These are phyloP conservation scores for Hymenopus coronatus DNA, from an alignment of 2,888 invertebrate species.

Conservation along the genomic window DNA sequence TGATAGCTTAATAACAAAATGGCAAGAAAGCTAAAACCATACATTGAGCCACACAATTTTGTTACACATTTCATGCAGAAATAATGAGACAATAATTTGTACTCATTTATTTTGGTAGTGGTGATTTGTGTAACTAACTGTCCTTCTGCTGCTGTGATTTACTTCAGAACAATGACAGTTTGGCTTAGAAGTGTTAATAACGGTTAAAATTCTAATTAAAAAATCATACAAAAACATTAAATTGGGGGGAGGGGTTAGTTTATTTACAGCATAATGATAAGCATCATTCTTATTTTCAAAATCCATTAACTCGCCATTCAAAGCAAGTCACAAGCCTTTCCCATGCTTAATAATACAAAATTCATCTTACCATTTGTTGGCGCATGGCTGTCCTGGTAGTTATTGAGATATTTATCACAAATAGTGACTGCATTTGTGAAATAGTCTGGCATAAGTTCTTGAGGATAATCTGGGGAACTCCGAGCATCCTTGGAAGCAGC, in stretches of 20 bases:
- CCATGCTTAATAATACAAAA: neutral
- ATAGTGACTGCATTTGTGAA: conserved; percentile 37
- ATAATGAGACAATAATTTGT: neutral
- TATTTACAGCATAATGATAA: neutral
- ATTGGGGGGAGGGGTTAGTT: too few relatives aligned
- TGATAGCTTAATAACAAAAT: too few relatives aligned
- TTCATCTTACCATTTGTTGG: conserved; percentile 39
- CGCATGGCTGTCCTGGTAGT: conserved; percentile 41
- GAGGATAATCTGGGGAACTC: conserved; percentile 57
- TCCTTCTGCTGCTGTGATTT: too few relatives aligned
- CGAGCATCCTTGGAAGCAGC: conserved; percentile 62
- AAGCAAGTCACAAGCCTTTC: neutral
- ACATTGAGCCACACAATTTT: neutral
- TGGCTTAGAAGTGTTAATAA: too few relatives aligned
- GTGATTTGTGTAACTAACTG: too few relatives aligned
- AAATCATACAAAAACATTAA: too few relatives aligned
- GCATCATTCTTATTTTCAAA: neutral
- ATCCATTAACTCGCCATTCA: neutral
- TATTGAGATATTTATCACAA: conserved; percentile 43
- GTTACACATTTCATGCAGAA: neutral
- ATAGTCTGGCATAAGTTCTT: conserved; percentile 50
- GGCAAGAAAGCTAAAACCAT: neutral
- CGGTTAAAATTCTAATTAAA: too few relatives aligned
- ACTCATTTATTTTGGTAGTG: neutral
- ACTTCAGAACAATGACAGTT: too few relatives aligned